Conservation (phyloP, 2,113 vertebrate genomes). For the Electrona antarctica region DNA sequence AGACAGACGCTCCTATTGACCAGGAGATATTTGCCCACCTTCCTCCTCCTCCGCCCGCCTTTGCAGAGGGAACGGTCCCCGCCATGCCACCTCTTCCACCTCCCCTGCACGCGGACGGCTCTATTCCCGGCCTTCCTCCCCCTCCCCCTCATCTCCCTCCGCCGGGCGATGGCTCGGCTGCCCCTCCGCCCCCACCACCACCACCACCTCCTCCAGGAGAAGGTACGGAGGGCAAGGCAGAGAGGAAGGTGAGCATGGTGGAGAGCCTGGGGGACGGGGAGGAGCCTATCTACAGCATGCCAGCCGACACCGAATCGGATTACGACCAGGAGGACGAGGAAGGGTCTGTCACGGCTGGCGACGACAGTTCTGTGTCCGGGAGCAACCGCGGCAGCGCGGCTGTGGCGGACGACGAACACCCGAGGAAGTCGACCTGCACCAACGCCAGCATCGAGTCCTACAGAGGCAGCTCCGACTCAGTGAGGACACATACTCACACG, state of each 20-base stretch:
- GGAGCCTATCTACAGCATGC: conserved; percentile 84
- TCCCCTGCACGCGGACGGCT: conserved; percentile 20
- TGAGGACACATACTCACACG: conserved; percentile 74
- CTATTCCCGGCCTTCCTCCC: conserved; percentile 34
- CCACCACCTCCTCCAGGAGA: conserved; percentile 45
- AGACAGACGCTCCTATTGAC: conserved; percentile 69
- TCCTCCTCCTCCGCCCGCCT: conserved; percentile 79
- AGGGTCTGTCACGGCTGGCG: conserved; percentile 77
- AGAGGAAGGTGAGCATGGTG: conserved; percentile 75
- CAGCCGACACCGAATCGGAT: conserved; percentile 86
- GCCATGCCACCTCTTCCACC: conserved; percentile 45
- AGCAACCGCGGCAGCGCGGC: conserved; percentile 77
- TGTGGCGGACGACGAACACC: conserved; percentile 77
- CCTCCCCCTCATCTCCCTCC: conserved; percentile 50
- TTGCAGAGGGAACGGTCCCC: conserved; percentile 74
- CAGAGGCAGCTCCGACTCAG: conserved; percentile 89
- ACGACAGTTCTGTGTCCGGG: conserved; percentile 71
- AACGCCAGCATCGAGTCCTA: conserved; percentile 85
- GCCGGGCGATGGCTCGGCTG: conserved; percentile 27
- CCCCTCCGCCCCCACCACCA: conserved; percentile 42
- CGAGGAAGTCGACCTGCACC: conserved; percentile 85
- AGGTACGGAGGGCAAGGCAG: conserved; percentile 29
- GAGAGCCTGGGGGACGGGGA: conserved; percentile 79
- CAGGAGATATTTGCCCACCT: conserved; percentile 77
- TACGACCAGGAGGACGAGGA: conserved; percentile 92